Base-by-base conservation (phyloP, 2,113 vertebrate genomes). In the Crotalus viridis region DNA sequence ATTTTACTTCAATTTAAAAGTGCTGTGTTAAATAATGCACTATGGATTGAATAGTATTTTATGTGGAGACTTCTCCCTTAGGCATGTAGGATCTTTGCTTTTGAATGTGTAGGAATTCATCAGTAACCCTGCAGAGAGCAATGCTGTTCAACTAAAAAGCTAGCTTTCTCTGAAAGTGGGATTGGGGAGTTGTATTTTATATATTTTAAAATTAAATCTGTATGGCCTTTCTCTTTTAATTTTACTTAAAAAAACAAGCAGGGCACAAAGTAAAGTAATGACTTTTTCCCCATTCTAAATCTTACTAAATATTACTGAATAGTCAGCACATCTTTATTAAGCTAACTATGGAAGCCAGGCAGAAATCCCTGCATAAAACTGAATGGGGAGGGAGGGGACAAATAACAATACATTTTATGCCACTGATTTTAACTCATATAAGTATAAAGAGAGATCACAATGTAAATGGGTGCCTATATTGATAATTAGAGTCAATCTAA, bases 341-440 rank as follows among this genome's bases (percentile, higher is more conserved):
- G 90, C 74, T 94, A 57, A 86, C 56, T 94, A 94, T 86, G 0
- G 0, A 94, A 95, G 92, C 91, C n/a, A 55, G 95, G 88, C 93
- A 93, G 94, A 91, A 90, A 51, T 88, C 86, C 26, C 46, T 57
- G 13, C 96, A 95, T 93, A 93, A 95, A 96, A 95, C 89, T 55
- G 59, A 69, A 5, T n/a, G 24, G 9, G 26, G 1, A 0, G 10
- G 12, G 5, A 5, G 3, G 74, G 94, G 94, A 91, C 52, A 0
- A 5, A 91, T 94, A 94, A 93, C 92, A 0, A 61, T 94, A 95
- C 87, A 55, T 92, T 95, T 86, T 90, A 55, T 93, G 59, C 19
- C 0, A 93, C 93, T 94, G 89, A 89, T 90, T 94, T 39, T 89
- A 33, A 9, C 26, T 26, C 22, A 54, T 61, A 24, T 51, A 33